These are phyloP conservation scores for Aegypius monachus DNA, from an alignment of 2,113 vertebrate species.

Conservation along the genomic window DNA sequence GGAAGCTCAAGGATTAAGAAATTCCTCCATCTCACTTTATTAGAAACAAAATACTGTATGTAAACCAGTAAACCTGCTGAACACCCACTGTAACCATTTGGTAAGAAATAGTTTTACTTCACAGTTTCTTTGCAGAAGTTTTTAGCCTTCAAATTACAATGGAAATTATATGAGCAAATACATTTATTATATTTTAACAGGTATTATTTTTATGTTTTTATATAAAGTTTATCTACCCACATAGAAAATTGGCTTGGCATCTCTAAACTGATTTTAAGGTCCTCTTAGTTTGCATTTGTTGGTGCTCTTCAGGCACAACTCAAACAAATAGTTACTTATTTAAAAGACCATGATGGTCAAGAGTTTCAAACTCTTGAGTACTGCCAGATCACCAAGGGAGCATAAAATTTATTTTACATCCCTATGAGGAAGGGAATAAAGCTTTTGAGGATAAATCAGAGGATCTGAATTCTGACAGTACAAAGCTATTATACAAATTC, in stretches of 20 bases:
- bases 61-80: not conserved
- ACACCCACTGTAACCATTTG: not conserved
- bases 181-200: not conserved
- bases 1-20: not conserved
- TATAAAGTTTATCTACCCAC: not conserved
- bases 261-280: not conserved
- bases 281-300: not conserved
- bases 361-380: not conserved
- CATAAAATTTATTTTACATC: not conserved
- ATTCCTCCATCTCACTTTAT: not conserved
- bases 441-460: not conserved
- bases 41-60: not conserved
- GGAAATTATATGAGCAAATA: not conserved
- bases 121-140: not conserved
- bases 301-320: not conserved
- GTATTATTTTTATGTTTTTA: not conserved
- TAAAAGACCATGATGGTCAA: not conserved
- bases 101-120: not conserved
- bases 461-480: not conserved
- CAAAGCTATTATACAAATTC: not conserved
- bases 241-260: not conserved
- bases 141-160: not conserved
- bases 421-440: not conserved
- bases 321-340: not conserved
- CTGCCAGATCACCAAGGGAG: not conserved